Base-by-base conservation (phyloP, 2,888 invertebrate species). In the Eremobia ochroleuca region DNA sequence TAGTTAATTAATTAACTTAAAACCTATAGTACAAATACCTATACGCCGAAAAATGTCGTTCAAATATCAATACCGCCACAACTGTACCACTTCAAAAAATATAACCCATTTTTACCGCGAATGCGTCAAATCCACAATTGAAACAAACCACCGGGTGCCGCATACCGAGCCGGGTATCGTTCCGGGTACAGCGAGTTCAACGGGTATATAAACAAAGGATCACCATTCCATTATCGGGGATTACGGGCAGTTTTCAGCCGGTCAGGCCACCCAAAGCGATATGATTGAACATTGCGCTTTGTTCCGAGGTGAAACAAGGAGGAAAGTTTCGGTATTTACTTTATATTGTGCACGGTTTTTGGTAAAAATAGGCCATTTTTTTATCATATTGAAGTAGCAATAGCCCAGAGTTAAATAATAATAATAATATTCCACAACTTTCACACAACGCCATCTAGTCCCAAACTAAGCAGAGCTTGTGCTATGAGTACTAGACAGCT, bases 221-320 rank as follows among this genome's bases (percentile, higher is more conserved):
- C 82, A 83, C 77, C 79, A 84, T 87, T 85, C 89, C 84, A 89
- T 90, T 90, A 89, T 84, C 79, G 70, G 58, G 80, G 85, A 78
- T 89, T 89, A 90, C 71, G 55, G 28, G 43, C 65, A 69, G 69
- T 73, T 87, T 88, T 76, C 64, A 65, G 40, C 37, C 65, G 73
- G 87, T 74, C 75, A 62, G 28, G 37, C 28, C 61, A 0, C 55
- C 21, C 34, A 55, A 66, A 73, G 61, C 80, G 76, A 67, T 76
- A 64, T 73, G 73, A 73, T 79, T 84, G 74, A 70, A 76, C 59
- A 76, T 76, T 76, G 6, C 59, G 61, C 68, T 76, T 77, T 70
- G 69, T 86, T 34, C 43, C 2, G 25, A 31, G 18, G 37, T 37
- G 13, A 68, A 79, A 25, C 8, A n/a, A 25, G n/a, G 4, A 15